A percentile compares a stretch with the other conserved stretches of the same genome.
phyloP scores from a whole-genome alignment of 92 coral and sea anemone species.

The Montipora capitata region DNA sequence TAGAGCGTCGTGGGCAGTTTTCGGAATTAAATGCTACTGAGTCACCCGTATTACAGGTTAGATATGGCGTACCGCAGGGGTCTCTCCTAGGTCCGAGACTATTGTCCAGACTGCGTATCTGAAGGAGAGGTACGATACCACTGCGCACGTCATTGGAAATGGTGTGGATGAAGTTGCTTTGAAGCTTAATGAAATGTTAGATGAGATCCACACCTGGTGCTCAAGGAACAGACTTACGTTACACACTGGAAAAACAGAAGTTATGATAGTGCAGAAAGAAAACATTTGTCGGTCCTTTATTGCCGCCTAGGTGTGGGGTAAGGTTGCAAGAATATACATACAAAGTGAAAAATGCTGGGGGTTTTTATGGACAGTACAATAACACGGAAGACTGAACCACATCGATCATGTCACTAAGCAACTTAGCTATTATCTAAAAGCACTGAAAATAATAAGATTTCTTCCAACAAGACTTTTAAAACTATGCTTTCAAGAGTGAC shows the following conservation, averaged over 20 bases:
- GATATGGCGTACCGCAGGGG: too few relatives aligned
- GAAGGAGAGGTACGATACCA: too few relatives aligned
- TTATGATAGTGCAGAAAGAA: conserved; percentile 4
- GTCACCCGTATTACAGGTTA: too few relatives aligned
- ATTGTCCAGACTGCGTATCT: too few relatives aligned
- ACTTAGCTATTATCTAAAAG: background rate
- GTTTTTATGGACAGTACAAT: background rate
- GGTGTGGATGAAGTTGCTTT: background rate
- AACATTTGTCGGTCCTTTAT: background rate
- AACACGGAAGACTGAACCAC: background rate
- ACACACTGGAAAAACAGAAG: background rate
- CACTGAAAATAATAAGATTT: conserved; percentile 9
- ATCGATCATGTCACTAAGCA: background rate
- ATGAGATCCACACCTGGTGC: background rate
- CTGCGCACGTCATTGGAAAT: too few relatives aligned
- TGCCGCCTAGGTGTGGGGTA: background rate
- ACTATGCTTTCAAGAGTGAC: conserved; percentile 22
- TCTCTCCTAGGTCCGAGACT: too few relatives aligned
- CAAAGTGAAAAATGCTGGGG: background rate
- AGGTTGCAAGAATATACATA: background rate
- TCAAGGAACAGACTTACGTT: background rate
- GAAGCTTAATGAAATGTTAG: background rate
- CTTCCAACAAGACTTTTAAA: conserved; percentile 24
- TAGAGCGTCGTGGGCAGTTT: too few relatives aligned
- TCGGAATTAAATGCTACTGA: too few relatives aligned